Evolutionary conservation across 2,797 vertebrate genomes (phyloP).

Genomic region (Manis javanica): DNA sequence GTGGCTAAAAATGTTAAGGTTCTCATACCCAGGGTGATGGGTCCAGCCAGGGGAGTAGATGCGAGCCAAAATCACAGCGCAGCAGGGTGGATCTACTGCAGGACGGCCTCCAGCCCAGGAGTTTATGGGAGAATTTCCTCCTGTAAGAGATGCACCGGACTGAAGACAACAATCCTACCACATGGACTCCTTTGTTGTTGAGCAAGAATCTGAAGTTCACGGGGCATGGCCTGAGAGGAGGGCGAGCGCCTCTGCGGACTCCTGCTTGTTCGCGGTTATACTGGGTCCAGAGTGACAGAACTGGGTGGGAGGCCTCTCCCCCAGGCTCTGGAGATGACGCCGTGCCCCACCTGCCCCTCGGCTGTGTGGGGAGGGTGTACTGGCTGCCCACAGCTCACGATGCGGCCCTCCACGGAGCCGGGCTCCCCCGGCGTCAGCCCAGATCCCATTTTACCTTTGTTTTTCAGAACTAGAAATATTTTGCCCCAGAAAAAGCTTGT

Average conservation of each 20-base stretch:
- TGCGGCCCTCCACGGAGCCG: accelerated
- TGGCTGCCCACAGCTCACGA: accelerated
- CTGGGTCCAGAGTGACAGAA: not conserved
- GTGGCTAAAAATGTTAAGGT: slow-evolving; percentile 53
- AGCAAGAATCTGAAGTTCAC: not conserved
- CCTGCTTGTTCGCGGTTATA: not conserved
- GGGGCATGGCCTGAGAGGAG: not conserved
- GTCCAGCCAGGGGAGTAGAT: not conserved
- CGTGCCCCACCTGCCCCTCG: no score
- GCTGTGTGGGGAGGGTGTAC: not conserved
- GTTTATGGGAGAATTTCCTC: not conserved
- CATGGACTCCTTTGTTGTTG: not conserved
- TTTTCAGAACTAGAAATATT: not conserved
- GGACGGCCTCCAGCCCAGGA: not conserved
- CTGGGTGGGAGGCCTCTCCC: not conserved
- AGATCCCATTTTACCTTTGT: not conserved
- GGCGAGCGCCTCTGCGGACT: not conserved
- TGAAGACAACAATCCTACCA: not conserved
- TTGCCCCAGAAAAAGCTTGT: not conserved
- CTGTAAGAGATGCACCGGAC: not conserved
- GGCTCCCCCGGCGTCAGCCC: not conserved
- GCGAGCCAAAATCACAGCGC: not conserved
- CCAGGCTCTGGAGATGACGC: no score
- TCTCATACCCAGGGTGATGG: slow-evolving; percentile 16
- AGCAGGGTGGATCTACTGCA: not conserved